Base-by-base conservation (phyloP, 2,888 invertebrate genomes). In the Zele albiditarsus region DNA sequence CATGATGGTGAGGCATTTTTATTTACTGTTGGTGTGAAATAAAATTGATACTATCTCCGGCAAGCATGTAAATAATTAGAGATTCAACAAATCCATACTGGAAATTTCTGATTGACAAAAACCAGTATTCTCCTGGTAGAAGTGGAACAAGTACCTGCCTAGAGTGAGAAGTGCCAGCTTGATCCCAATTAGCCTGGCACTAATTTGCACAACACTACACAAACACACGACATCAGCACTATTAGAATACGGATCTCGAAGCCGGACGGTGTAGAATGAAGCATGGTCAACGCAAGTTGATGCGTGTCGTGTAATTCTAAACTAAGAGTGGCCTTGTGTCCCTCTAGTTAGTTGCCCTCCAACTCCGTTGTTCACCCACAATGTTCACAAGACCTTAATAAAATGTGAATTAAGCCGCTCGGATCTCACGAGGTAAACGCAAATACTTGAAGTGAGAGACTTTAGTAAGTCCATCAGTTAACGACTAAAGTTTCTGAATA, bases 11-110 rank as follows among this genome's bases (percentile, higher is more conserved):
- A 91, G 92, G 85, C n/a, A 86, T 92, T 80, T 91, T 91, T 78
- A 85, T 92, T 1, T 92, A 91, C 84, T 92, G 92, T 84, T 92
- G 91, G 87, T 91, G 90, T 80, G 92, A 92, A 10, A 92, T 92
- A 82, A 91, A 92, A 83, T 90, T 92, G n/a, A n/a, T n/a, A n/a
- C n/a, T n/a, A n/a, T n/a, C n/a, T n/a, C n/a, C n/a, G n/a, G n/a
- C n/a, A n/a, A n/a, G n/a, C n/a, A n/a, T n/a, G 31, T 31, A 6
- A 31, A 31, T 31, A 8, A 31, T 31, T 31, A 0, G 0, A 31
- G 31, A 31, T 42, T 42, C 42, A 42, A 42, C 46, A 5, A 4
- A 12, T 3, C 14, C 16, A n/a, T 46, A 2, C 16, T n/a, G 8
- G n/a, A 46, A 46, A 42, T 42, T 42, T 6, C 5, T 42, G 2